Evolutionary conservation across 2,797 vertebrate genomes (phyloP), one percentile per base, ranked within the genome.

Genomic region (Platyrinchus mystaceus): DNA sequence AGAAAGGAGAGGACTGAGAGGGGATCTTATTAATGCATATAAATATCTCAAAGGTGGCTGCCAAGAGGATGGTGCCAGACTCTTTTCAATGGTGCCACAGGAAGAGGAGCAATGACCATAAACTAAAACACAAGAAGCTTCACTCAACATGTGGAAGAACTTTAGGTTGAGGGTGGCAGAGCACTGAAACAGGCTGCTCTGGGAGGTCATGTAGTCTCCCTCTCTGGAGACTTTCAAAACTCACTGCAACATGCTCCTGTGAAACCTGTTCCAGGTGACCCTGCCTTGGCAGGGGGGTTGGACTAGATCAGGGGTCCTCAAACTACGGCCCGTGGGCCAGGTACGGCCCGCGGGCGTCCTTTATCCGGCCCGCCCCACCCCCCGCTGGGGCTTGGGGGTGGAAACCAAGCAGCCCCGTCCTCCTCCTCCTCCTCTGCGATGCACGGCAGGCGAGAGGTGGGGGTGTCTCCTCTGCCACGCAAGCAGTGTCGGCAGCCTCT

Each of bases 191-290:
- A 56, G 12, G n/a, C 23, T 69, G 27, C 23, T 12, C n/a, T 63
- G 41, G 43, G 43, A 43, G 6, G 37, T 37, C 0, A 0, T 30
- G 27, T 63, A 62, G 4, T 44, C 13, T 44, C 43, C 43, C 20
- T n/a, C 19, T 63, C 56, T 50, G 36, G 37, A 50, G 16, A 63
- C 2, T 4, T 0, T 2, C 32, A 63, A 62, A 56, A n/a, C 14
- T 4, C 36, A 56, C 9, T 10, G 14, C 13, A 11, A 82, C 0
- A 0, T 12, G 14, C 0, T 0, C 5, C 36, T 49, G 11, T 24
- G 36, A 55, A 69, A 56, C 9, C 55, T 69, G 10, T 19, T 69
- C 19, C 53, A 55, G 19, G 23, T 55, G 36, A 49, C 11, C 5
- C 15, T n/a, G 10, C 13, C 53, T 62, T 69, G 19, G 16, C 16